Evolutionary conservation across 2,113 vertebrate species (phyloP).

Genomic region (Pteronura brasiliensis): DNA sequence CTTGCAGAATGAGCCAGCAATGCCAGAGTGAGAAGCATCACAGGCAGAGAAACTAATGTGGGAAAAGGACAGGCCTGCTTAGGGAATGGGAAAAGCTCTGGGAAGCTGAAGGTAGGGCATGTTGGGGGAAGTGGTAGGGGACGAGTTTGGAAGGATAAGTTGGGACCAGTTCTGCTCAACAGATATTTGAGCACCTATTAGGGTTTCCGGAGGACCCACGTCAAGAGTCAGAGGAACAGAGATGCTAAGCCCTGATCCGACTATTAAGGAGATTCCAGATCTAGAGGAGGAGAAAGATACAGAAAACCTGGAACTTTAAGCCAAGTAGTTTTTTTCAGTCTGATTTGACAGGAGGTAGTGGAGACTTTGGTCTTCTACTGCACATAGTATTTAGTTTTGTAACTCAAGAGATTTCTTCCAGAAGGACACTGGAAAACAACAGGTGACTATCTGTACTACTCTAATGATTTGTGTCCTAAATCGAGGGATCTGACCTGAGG

Average conservation of each 20-base stretch:
- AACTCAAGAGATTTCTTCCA: not conserved
- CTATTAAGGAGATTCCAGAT: not conserved
- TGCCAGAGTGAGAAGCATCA: not conserved
- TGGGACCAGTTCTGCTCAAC: not conserved
- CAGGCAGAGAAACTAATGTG: not conserved
- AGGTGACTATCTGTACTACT: not conserved
- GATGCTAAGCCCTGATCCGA: not conserved
- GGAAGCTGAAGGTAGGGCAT: not conserved
- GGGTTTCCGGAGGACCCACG: not conserved
- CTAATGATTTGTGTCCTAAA: not conserved
- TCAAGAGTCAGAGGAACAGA: not conserved
- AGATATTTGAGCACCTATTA: not conserved
- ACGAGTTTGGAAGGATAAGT: not conserved
- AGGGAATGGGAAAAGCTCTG: not conserved
- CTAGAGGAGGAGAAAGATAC: not conserved
- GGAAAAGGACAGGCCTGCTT: not conserved
- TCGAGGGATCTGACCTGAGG: not conserved
- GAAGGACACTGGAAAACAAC: not conserved
- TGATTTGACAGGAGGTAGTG: not conserved
- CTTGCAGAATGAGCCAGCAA: not conserved
- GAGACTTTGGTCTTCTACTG: not conserved
- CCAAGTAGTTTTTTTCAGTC: not conserved
- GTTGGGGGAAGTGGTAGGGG: not conserved
- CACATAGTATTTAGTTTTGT: not conserved
- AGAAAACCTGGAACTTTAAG: not conserved